A percentile compares a stretch with the other conserved stretches of the same genome.
Evolutionary conservation across 2,888 invertebrate species (phyloP).

Genomic region (Drosophila putrida): DNA sequence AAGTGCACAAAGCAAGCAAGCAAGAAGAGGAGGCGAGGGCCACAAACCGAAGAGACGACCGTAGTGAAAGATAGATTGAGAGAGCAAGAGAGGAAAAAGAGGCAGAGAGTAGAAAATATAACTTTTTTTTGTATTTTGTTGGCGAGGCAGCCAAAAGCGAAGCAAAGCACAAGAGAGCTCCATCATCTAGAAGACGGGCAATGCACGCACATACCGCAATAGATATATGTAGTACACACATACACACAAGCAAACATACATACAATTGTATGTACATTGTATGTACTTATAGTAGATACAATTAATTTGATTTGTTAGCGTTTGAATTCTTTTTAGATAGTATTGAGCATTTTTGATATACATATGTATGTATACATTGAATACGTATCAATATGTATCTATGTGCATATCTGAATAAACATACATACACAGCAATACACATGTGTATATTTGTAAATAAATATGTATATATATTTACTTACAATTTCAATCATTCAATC

Average conservation of each 20-base stretch:
- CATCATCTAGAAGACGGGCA: slow-evolving; percentile 71
- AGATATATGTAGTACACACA: slow-evolving; percentile 40
- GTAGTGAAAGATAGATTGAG: slow-evolving; percentile 35
- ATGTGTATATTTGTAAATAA: background rate
- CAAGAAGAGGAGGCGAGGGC: slow-evolving; percentile 40
- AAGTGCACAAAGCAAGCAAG: slow-evolving; percentile 74
- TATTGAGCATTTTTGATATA: slow-evolving; percentile 11
- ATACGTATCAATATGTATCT: background rate
- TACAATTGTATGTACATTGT: slow-evolving; percentile 15
- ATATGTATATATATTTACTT: slow-evolving; percentile 14
- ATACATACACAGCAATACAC: too few species aligned
- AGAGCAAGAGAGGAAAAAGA: slow-evolving; percentile 26
- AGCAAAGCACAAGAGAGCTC: slow-evolving; percentile 54
- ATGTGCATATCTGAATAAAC: background rate
- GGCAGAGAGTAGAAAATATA: slow-evolving; percentile 64
- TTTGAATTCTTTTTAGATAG: slow-evolving; percentile 31
- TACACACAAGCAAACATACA: slow-evolving; percentile 4
- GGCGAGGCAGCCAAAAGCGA: slow-evolving; percentile 64
- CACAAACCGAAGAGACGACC: slow-evolving; percentile 46
- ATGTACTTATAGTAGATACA: slow-evolving; percentile 48
- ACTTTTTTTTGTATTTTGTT: slow-evolving; percentile 60
- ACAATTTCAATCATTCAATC: slow-evolving; percentile 42
- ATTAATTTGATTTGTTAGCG: slow-evolving; percentile 69
- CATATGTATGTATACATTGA: background rate
- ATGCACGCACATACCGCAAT: slow-evolving; percentile 65